A percentile compares a stretch with the other conserved stretches of the same genome.
phyloP scores from a whole-genome alignment of 2,888 invertebrate genomes.

The Maniola hyperantus region DNA sequence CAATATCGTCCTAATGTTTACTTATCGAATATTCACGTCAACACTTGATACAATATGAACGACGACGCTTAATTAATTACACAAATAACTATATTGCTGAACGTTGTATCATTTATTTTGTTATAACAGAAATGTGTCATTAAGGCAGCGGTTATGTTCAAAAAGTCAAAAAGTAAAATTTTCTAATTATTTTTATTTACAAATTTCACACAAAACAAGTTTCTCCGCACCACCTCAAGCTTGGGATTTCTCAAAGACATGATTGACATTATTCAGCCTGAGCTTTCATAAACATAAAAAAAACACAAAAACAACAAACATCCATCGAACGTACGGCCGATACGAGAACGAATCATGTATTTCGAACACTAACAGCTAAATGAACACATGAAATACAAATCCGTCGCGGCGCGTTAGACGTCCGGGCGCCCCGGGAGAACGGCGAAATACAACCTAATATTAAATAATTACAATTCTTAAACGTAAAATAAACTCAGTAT shows the following conservation, averaged over 20 bases:
- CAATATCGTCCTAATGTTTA: slow-evolving; percentile 16
- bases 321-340: slow-evolving; percentile 56
- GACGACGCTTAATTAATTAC: slow-evolving; percentile 19
- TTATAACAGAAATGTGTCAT: slow-evolving; percentile 35
- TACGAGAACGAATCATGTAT: slow-evolving; percentile 67
- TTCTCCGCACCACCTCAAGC: slow-evolving; percentile 30
- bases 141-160: slow-evolving; percentile 39
- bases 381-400: slow-evolving; percentile 81
- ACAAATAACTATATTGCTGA: slow-evolving; percentile 26
- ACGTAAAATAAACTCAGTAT: slow-evolving; percentile 80
- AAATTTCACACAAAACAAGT: slow-evolving; percentile 22
- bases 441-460: slow-evolving; percentile 63
- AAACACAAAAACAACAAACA: slow-evolving; percentile 79
- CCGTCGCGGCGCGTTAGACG: slow-evolving; percentile 60
- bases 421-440: slow-evolving; percentile 54
- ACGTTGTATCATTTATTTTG: slow-evolving; percentile 10
- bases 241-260: slow-evolving; percentile 66
- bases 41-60: slow-evolving; percentile 12
- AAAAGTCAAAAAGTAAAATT: background rate
- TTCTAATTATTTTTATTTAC: slow-evolving; percentile 32
- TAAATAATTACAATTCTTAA: slow-evolving; percentile 80
- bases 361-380: slow-evolving; percentile 79
- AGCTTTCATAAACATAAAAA: slow-evolving; percentile 69
- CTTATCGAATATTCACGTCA: slow-evolving; percentile 31
- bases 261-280: slow-evolving; percentile 81